These are phyloP conservation scores for Dasypolia templi DNA, from an alignment of 2,888 invertebrate genomes.

Conservation along the genomic window DNA sequence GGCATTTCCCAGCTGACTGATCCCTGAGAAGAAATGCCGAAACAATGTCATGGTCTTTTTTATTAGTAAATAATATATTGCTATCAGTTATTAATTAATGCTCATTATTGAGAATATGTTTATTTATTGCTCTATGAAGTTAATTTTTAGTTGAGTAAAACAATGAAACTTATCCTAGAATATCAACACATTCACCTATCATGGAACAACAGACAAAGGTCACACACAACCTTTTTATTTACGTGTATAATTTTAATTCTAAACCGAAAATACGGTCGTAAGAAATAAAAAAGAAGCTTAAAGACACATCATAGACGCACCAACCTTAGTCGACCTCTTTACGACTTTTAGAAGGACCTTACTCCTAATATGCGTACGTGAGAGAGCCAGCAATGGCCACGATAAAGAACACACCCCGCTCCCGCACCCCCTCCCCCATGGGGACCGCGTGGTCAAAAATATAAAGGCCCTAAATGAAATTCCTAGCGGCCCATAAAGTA, in stretches of 20 bases:
- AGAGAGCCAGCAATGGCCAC: constrained; percentile 77
- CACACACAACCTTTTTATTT: constrained; percentile 46
- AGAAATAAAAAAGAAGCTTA: constrained; percentile 73
- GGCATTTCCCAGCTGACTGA: too few relatives aligned
- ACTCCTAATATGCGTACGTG: constrained; percentile 85
- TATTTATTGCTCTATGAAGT: not conserved
- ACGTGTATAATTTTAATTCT: constrained; percentile 54
- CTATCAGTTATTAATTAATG: constrained; percentile 34
- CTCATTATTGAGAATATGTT: not conserved
- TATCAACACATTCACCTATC: constrained; percentile 10
- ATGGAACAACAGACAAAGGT: constrained; percentile 39
- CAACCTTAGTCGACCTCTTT: constrained; percentile 83
- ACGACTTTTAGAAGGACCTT: constrained; percentile 82
- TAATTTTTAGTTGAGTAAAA: not conserved
- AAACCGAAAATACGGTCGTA: constrained; percentile 70
- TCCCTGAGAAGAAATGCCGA: too few relatives aligned
- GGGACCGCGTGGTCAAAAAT: constrained; percentile 84
- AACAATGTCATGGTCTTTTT: too few relatives aligned
- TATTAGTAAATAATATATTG: constrained; percentile 31
- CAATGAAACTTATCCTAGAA: not conserved
- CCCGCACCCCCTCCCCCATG: constrained; percentile 45
- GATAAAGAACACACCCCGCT: constrained; percentile 76
- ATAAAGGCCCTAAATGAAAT: constrained; percentile 87
- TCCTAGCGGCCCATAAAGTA: constrained; percentile 85
- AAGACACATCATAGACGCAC: constrained; percentile 74